phyloP scores from a whole-genome alignment of 2,797 vertebrate species.

The Muscicapa comitata region DNA sequence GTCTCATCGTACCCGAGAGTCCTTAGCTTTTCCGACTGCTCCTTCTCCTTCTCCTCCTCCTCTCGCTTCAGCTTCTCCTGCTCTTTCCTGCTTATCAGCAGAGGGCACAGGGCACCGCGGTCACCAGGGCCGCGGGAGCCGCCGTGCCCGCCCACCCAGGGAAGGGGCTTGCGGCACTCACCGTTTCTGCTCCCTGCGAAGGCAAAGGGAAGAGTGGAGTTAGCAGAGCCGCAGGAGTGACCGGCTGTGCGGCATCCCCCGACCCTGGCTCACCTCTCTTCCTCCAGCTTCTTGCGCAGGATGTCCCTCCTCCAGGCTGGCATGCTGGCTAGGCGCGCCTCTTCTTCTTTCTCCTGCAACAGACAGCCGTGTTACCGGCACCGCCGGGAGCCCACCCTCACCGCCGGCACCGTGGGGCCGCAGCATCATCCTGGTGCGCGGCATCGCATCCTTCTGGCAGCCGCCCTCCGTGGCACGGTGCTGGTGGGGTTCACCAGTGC shows the following conservation, averaged over 20 bases:
- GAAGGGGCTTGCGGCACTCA: constrained; percentile 73
- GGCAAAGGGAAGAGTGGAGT: constrained; percentile 38
- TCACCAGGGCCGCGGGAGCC: not conserved
- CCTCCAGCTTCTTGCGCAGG: constrained; percentile 95
- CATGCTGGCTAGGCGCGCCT: constrained; percentile 87
- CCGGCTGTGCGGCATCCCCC: accelerated
- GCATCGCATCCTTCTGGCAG: not conserved
- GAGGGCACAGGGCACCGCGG: not conserved
- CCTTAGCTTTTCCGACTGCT: constrained; percentile 90
- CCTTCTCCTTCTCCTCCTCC: constrained; percentile 86
- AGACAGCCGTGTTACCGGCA: not conserved
- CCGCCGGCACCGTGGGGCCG: not conserved
- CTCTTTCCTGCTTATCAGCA: constrained; percentile 79
- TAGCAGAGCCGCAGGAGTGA: not conserved
- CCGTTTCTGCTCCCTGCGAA: constrained; percentile 92
- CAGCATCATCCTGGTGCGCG: not conserved
- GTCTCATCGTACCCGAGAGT: constrained; percentile 94
- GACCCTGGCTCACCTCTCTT: constrained; percentile 85
- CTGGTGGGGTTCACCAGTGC: not conserved
- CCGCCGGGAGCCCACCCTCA: not conserved
- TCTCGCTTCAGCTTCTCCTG: constrained; percentile 83
- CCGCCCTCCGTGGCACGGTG: not conserved
- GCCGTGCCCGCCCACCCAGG: not conserved
- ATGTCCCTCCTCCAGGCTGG: constrained; percentile 97
- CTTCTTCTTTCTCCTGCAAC: constrained; percentile 87